Conservation (phyloP, 1,140 invertebrate species). For the Lerema accius region DNA sequence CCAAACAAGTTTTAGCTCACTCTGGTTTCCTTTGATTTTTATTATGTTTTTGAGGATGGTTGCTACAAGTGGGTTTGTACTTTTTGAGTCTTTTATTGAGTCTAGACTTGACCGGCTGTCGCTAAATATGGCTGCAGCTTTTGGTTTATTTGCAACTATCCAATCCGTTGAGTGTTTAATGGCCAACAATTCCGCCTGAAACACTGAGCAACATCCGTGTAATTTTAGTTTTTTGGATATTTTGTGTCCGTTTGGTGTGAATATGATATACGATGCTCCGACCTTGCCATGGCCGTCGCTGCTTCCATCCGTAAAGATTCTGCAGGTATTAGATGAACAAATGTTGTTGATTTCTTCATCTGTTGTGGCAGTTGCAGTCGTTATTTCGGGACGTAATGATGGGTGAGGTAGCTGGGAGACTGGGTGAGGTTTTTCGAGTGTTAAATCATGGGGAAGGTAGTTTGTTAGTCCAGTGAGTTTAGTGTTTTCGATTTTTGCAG, state of each 20-base stretch:
- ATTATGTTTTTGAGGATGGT: conserved; percentile 9
- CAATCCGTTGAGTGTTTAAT: background rate
- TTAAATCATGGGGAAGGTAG: conserved; percentile 10
- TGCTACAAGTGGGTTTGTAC: conserved; percentile 9
- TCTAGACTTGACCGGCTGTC: conserved; percentile 3
- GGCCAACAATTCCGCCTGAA: conserved; percentile 21
- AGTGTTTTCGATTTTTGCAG: background rate
- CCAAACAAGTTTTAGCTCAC: conserved; percentile 6
- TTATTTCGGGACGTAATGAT: background rate
- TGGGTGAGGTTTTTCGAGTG: conserved; percentile 6
- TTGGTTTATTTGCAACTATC: background rate
- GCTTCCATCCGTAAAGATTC: conserved; percentile 3
- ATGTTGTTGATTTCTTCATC: background rate
- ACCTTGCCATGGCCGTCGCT: background rate
- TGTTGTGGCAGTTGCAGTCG: background rate
- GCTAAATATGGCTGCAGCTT: background rate
- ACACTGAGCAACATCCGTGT: conserved; percentile 18
- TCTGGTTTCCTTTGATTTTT: background rate
- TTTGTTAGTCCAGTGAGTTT: background rate
- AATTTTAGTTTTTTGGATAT: conserved; percentile 18
- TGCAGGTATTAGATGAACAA: background rate
- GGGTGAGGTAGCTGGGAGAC: conserved; percentile 21
- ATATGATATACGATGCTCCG: background rate
- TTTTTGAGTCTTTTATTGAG: conserved; percentile 5
- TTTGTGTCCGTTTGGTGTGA: background rate